Conservation (phyloP, 1,140 invertebrate genomes). For the Drosophila punjabiensis region DNA sequence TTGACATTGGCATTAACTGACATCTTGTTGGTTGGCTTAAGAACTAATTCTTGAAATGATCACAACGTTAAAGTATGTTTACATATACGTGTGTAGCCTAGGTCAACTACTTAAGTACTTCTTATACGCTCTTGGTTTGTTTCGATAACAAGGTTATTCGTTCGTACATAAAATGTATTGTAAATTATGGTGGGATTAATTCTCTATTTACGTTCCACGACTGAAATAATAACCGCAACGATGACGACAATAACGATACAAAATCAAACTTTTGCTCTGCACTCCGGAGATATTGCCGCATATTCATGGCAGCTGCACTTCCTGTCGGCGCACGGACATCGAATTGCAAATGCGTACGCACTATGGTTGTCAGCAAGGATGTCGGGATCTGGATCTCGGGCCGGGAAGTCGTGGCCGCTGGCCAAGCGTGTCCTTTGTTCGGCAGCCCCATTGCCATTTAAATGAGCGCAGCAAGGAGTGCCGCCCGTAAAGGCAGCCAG, state of each 20-base stretch:
- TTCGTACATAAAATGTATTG: constrained; percentile 77
- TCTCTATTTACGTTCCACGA: constrained; percentile 77
- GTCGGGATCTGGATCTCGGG: constrained; percentile 18
- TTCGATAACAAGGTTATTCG: constrained; percentile 59
- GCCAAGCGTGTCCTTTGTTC: constrained; percentile 27
- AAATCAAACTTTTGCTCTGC: constrained; percentile 28
- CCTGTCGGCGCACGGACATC: constrained; percentile 40
- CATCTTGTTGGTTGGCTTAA: constrained; percentile 50
- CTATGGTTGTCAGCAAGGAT: constrained; percentile 48
- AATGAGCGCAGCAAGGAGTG: constrained; percentile 45
- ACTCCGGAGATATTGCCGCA: constrained; percentile 36
- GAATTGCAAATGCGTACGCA: constrained; percentile 57
- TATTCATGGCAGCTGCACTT: constrained; percentile 51
- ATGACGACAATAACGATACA: constrained; percentile 17
- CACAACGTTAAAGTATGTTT: constrained; percentile 81
- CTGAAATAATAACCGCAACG: constrained; percentile 30
- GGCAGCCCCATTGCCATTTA: constrained; percentile 39
- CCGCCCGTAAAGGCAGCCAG: constrained; percentile 36
- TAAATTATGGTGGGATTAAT: constrained; percentile 85
- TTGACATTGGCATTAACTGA: constrained; percentile 53
- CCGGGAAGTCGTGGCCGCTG: constrained; percentile 12
- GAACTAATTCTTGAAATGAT: constrained; percentile 83
- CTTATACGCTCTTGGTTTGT: constrained; percentile 38
- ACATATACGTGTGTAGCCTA: constrained; percentile 56
- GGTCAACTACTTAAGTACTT: constrained; percentile 52